These are phyloP conservation scores for Spodoptera littoralis DNA, from an alignment of 2,888 invertebrate genomes.

Conservation along the genomic window DNA sequence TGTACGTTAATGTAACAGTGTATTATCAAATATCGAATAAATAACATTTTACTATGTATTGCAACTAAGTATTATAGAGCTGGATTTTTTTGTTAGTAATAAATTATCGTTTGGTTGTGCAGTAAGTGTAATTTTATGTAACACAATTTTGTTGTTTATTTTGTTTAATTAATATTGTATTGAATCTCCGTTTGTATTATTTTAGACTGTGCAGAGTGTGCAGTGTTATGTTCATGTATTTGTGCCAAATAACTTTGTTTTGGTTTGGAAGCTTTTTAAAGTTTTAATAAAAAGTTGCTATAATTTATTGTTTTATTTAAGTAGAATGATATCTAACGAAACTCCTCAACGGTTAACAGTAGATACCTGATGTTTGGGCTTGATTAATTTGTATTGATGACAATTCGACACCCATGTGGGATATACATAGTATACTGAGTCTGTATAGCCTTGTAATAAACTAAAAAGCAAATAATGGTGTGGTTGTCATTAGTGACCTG, in stretches of 20 bases:
- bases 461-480: too few species aligned
- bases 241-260: constrained; percentile 52
- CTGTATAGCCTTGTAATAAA: too few species aligned
- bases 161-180: constrained; percentile 17
- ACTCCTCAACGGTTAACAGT: too few species aligned
- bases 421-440: too few species aligned
- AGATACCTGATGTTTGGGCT: too few species aligned
- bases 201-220: constrained; percentile 26
- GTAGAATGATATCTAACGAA: too few species aligned
- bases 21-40: constrained; percentile 19
- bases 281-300: constrained; percentile 44
- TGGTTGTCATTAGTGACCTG: too few species aligned
- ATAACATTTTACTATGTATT: constrained; percentile 14
- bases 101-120: constrained; percentile 15
- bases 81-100: background rate
- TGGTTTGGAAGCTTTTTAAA: constrained; percentile 42
- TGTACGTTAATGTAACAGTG: constrained; percentile 15
- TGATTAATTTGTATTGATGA: too few species aligned
- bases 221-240: constrained; percentile 27
- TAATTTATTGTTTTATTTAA: constrained; percentile 7
- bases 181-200: constrained; percentile 41
- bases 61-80: constrained; percentile 13
- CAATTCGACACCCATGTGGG: too few species aligned
- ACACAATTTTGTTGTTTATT: constrained; percentile 5
- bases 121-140: background rate